Base-by-base conservation (phyloP, 92 coral and sea anemone genomes). In the Micromussa lordhowensis region DNA sequence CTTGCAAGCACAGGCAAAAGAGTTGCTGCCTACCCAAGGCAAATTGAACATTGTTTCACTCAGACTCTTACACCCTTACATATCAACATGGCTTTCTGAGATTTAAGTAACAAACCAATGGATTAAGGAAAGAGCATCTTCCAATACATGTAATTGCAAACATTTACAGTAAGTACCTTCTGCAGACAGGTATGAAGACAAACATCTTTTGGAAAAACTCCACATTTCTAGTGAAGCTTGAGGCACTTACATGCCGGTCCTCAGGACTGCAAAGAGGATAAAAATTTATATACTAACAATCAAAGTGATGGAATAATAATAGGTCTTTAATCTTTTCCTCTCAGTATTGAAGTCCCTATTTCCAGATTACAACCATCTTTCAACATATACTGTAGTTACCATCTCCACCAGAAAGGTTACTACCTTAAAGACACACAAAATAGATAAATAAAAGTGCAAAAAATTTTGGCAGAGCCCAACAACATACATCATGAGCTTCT, bases 231-330 rank as follows among this genome's bases (percentile, higher is more conserved):
- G 79, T 66, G 30, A 86, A 86, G 18, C 73, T 26, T 58, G 81
- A 44, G 26, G 90, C 90, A 36, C 90, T 77, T 75, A 3, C 59
- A 80, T 82, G 61, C 49, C 81, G 78, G 36, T 86, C 90, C 44
- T 75, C 75, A 48, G 54, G 28, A 31, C 63, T 44, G n/a, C n/a
- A 59, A 17, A 59, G 68, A 59, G 68, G 26, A 24, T 59, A 59
- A 73, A 22, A 73, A 34, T 34, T 73, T 53, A 73, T 1, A 34
- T 38, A 31, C 15, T 29, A 29, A 73, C 12, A 73, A 26, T 35
- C 21, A 73, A n/a, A n/a, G n/a, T n/a, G n/a, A n/a, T 55, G 61
- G 61, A 55, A 55, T 18, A 55, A 55, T 55, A 55, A 55, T 1
- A 11, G 61, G 61, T 55, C 61, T 55, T 55, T 19, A 55, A 12